A percentile compares a stretch with the other conserved stretches of the same genome.
These are phyloP conservation scores for Toxotes chatareus DNA, from an alignment of 2,113 vertebrate genomes.

Conservation along the genomic window DNA sequence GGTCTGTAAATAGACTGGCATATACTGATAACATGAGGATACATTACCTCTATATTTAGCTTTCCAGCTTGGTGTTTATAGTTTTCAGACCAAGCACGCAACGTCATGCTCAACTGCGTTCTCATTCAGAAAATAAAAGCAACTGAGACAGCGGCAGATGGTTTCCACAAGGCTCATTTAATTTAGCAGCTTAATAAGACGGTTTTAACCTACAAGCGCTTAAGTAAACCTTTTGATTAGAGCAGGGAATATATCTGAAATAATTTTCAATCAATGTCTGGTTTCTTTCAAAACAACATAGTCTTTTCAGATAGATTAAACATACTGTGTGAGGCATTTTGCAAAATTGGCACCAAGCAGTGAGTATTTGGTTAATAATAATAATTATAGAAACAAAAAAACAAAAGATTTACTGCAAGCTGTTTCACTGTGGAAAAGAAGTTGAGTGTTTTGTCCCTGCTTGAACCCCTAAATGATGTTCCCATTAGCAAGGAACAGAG, in stretches of 20 bases:
- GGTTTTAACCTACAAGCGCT: slow-evolving; percentile 61
- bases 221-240: slow-evolving; percentile 61
- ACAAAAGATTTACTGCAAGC: slow-evolving; percentile 15
- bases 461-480: slow-evolving; percentile 41
- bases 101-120: slow-evolving; percentile 16
- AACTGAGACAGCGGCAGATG: slow-evolving; percentile 61
- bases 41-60: slow-evolving; percentile 25
- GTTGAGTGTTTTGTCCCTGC: slow-evolving; percentile 39
- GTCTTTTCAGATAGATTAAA: slow-evolving; percentile 18
- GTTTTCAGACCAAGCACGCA: slow-evolving; percentile 24
- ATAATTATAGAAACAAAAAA: slow-evolving; percentile 1
- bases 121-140: slow-evolving; percentile 59
- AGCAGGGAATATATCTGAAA: slow-evolving; percentile 52
- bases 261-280: slow-evolving; percentile 55
- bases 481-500: slow-evolving; percentile 28
- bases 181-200: slow-evolving; percentile 64
- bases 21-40: background rate
- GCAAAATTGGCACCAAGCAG: slow-evolving; percentile 25
- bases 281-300: slow-evolving; percentile 33
- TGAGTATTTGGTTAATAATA: slow-evolving; percentile 12
- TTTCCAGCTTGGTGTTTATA: slow-evolving; percentile 9
- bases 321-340: slow-evolving; percentile 15
- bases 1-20: slow-evolving; percentile 16
- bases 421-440: slow-evolving; percentile 25
- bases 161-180: slow-evolving; percentile 65